phyloP scores from a whole-genome alignment of 2,797 vertebrate species.

The Spinibarbus caldwelli region DNA sequence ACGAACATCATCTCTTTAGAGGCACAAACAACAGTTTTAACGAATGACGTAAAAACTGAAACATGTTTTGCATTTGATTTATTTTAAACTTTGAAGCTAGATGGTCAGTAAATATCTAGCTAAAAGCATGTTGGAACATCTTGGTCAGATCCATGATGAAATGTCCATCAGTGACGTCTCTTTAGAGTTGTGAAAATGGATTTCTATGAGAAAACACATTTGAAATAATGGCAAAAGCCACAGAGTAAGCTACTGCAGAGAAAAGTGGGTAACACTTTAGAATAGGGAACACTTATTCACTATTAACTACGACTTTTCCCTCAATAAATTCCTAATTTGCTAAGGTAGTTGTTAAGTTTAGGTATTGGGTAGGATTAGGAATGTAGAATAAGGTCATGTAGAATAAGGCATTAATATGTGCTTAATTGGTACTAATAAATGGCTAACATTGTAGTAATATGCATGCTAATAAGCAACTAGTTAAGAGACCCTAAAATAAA shows the following conservation, averaged over 20 bases:
- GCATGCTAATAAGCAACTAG: no score
- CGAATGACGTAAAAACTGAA: conserved; percentile 15
- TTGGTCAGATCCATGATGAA: not conserved
- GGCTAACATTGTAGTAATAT: no score
- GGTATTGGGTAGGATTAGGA: no score
- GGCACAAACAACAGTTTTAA: conserved; percentile 11
- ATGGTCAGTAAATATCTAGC: conserved; percentile 27
- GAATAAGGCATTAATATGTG: no score
- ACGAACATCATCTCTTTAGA: conserved; percentile 3
- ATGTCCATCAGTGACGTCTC: not conserved
- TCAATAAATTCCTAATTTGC: no score
- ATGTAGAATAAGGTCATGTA: no score
- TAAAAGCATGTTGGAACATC: conserved; percentile 6
- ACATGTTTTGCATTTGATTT: conserved; percentile 10
- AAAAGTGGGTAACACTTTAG: not conserved
- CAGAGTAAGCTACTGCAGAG: no score
- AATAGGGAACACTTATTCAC: no score
- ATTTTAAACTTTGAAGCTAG: conserved; percentile 37
- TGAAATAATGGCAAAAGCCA: not conserved
- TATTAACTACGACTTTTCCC: no score
- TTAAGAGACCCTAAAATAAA: no score
- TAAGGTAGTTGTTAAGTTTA: no score
- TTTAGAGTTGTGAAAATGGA: not conserved
- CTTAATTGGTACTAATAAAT: no score
- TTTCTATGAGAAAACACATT: not conserved